These are phyloP conservation scores for Dinomys branickii DNA, from an alignment of 2,113 vertebrate genomes.

Conservation along the genomic window DNA sequence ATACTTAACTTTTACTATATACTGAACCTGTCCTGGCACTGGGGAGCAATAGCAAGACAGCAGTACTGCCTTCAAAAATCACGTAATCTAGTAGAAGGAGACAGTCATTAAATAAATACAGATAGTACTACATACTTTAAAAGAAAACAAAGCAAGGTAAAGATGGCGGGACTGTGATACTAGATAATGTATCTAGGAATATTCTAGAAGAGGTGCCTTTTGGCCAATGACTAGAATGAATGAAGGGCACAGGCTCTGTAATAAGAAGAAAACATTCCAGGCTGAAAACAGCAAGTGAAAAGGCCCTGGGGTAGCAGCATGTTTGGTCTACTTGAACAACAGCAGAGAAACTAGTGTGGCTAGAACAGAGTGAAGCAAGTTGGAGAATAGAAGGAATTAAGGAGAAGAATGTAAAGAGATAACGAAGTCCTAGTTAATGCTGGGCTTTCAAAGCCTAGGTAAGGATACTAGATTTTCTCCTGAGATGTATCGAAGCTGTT, in stretches of 20 bases:
- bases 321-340: background rate
- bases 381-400: slow-evolving; percentile 9
- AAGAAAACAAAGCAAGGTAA: slow-evolving; percentile 48
- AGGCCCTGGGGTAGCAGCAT: slow-evolving; percentile 23
- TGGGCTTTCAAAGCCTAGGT: background rate
- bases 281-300: background rate
- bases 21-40: slow-evolving; percentile 21
- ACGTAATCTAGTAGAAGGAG: slow-evolving; percentile 20
- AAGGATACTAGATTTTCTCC: slow-evolving; percentile 56
- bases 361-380: slow-evolving; percentile 12
- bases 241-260: background rate
- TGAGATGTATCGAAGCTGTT: slow-evolving; percentile 18
- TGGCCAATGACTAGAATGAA: slow-evolving; percentile 48
- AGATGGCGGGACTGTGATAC: background rate
- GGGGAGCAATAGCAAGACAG: background rate
- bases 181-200: slow-evolving; percentile 1
- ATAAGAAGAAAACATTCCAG: slow-evolving; percentile 30
- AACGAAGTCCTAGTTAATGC: background rate
- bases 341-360: background rate
- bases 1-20: slow-evolving; percentile 25
- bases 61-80: background rate
- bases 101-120: background rate
- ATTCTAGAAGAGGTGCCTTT: slow-evolving; percentile 10
- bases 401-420: slow-evolving; percentile 34
- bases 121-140: background rate